Evolutionary conservation across 35 echinoderm and acorn worm species (phyloP).

Genomic region (Apostichopus parvimensis): DNA sequence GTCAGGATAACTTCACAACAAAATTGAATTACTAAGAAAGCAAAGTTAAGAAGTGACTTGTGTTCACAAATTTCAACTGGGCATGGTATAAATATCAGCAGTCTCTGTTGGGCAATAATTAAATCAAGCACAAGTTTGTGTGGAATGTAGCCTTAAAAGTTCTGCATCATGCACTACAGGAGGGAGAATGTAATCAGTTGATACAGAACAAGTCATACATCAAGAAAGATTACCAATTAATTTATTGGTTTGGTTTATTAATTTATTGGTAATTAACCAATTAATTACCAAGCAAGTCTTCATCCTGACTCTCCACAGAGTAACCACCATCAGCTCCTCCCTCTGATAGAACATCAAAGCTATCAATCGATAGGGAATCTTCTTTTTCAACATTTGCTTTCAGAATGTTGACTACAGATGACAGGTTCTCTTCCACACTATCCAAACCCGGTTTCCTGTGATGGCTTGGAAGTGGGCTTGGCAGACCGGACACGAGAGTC

Average conservation of each 20-base stretch:
- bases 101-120: too few species aligned
- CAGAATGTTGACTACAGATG: constrained; percentile 3
- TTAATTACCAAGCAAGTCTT: constrained; percentile 11
- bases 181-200: too few species aligned
- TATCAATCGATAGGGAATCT: constrained; percentile 29
- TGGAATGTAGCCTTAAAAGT: too few species aligned
- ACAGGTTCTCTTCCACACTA: constrained; percentile 8
- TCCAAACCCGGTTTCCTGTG: background rate
- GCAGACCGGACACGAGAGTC: constrained; percentile 29
- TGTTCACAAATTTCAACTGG: too few species aligned
- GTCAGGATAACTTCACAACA: too few species aligned
- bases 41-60: too few species aligned
- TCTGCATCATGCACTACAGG: too few species aligned
- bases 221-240: background rate
- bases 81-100: too few species aligned
- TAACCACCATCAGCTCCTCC: background rate
- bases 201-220: too few species aligned
- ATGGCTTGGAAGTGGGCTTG: constrained; percentile 19
- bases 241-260: background rate
- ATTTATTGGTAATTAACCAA: background rate
- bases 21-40: too few species aligned
- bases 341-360: constrained; percentile 48
- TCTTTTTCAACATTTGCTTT: constrained; percentile 25
- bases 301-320: constrained; percentile 4
- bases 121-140: too few species aligned